Evolutionary conservation across 2,888 invertebrate species (phyloP).

Genomic region (Lingula anatina): DNA sequence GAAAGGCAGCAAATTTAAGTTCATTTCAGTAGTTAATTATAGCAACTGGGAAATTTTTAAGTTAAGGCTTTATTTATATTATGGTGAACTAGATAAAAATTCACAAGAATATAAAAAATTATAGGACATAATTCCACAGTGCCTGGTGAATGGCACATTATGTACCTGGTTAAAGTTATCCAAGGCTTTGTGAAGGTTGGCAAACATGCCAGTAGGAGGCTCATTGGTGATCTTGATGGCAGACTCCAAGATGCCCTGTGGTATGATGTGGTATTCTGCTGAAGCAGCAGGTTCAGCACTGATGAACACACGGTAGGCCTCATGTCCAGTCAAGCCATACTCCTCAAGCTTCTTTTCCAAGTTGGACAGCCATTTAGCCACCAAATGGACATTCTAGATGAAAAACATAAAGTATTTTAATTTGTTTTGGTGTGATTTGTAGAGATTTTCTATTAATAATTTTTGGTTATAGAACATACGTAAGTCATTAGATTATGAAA

Average conservation of each 20-base stretch:
- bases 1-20: no score
- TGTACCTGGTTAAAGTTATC: slow-evolving; percentile 85
- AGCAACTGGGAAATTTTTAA: no score
- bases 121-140: no score
- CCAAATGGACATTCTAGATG: slow-evolving; percentile 86
- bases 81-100: no score
- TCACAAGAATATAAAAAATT: no score
- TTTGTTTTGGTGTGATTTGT: not conserved
- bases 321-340: slow-evolving; percentile 73
- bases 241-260: slow-evolving; percentile 90
- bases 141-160: no score
- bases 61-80: no score
- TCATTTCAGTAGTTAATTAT: no score
- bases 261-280: slow-evolving; percentile 84
- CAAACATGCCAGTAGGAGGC: slow-evolving; percentile 94
- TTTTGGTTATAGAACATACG: no score
- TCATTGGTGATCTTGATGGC: slow-evolving; percentile 97
- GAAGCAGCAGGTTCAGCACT: slow-evolving; percentile 91
- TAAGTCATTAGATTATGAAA: no score
- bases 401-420: slow-evolving; percentile 1
- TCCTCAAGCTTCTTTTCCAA: slow-evolving; percentile 89
- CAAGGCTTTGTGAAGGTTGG: slow-evolving; percentile 90
- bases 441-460: no score
- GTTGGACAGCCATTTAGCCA: slow-evolving; percentile 85
- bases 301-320: slow-evolving; percentile 81